Percentiles rank a stretch among this genome's conserved stretches.
Conservation (phyloP, 92 coral and sea anemone genomes). For the Porites rus region DNA sequence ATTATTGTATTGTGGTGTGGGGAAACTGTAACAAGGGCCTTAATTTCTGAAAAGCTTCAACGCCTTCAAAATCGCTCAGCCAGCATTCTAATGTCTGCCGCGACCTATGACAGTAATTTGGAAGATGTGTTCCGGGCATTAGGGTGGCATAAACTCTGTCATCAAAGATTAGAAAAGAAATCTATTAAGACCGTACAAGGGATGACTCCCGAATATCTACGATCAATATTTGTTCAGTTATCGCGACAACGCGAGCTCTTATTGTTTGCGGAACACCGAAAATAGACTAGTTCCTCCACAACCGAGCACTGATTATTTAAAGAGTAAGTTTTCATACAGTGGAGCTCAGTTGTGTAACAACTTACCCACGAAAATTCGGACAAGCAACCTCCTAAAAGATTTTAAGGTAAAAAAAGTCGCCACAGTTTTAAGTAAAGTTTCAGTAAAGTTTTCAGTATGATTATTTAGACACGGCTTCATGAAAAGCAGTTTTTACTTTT, state of each 20-base stretch:
- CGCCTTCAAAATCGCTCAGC: no score
- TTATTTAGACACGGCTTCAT: no score
- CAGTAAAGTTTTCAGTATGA: no score
- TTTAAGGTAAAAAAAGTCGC: no score
- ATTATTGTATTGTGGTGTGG: no score
- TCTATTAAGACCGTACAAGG: conserved; percentile 1
- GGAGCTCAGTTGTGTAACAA: not conserved
- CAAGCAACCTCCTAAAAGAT: not conserved
- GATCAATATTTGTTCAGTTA: not conserved
- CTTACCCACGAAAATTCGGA: not conserved
- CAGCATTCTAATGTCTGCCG: not conserved
- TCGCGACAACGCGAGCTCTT: not conserved
- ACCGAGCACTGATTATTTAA: not conserved
- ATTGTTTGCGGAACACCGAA: not conserved
- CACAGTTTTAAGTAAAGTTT: no score
- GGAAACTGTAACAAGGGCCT: no score
- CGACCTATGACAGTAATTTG: not conserved
- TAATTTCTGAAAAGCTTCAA: no score
- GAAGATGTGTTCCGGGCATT: not conserved
- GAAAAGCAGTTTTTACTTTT: no score
- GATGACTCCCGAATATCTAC: not conserved
- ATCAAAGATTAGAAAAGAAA: conserved; percentile 4
- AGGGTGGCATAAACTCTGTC: conserved; percentile 2
- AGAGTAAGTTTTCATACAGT: not conserved
- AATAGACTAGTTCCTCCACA: not conserved